Conservation (phyloP, 2,888 invertebrate genomes). For the Mimas tiliae region DNA sequence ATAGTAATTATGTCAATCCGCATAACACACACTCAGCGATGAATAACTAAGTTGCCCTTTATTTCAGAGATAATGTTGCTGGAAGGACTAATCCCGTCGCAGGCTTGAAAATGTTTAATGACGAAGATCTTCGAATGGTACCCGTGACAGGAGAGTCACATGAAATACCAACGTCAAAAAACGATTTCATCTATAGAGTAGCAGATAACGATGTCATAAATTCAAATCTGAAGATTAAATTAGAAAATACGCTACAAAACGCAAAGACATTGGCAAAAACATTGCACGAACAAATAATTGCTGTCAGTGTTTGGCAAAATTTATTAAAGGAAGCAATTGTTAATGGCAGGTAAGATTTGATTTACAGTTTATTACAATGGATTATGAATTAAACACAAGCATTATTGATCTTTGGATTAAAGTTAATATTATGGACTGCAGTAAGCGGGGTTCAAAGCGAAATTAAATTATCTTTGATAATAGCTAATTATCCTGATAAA, state of each 20-base stretch:
- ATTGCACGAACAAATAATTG: slow-evolving; percentile 57
- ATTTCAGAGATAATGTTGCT: slow-evolving; percentile 39
- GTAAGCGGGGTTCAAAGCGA: too few species aligned
- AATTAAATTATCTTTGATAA: too few species aligned
- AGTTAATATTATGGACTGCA: too few species aligned
- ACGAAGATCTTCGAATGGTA: slow-evolving; percentile 40
- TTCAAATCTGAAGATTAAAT: slow-evolving; percentile 22
- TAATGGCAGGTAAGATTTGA: slow-evolving; percentile 62
- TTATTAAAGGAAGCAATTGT: slow-evolving; percentile 65
- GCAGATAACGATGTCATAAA: slow-evolving; percentile 11
- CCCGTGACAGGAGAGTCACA: slow-evolving; percentile 33
- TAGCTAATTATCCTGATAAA: too few species aligned
- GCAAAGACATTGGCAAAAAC: slow-evolving; percentile 56
- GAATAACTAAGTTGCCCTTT: slow-evolving; percentile 22
- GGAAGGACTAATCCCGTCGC: slow-evolving; percentile 37
- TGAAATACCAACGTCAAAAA: slow-evolving; percentile 15
- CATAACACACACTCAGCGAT: background rate
- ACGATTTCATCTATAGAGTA: background rate
- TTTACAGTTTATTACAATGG: too few species aligned
- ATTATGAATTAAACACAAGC: too few species aligned
- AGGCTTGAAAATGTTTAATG: slow-evolving; percentile 40
- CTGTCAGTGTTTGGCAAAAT: slow-evolving; percentile 51
- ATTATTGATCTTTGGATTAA: too few species aligned
- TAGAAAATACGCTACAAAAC: slow-evolving; percentile 52
- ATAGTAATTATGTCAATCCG: too few species aligned